These are phyloP conservation scores for Trichopria drosophilae DNA, from an alignment of 2,888 invertebrate species.

Conservation along the genomic window DNA sequence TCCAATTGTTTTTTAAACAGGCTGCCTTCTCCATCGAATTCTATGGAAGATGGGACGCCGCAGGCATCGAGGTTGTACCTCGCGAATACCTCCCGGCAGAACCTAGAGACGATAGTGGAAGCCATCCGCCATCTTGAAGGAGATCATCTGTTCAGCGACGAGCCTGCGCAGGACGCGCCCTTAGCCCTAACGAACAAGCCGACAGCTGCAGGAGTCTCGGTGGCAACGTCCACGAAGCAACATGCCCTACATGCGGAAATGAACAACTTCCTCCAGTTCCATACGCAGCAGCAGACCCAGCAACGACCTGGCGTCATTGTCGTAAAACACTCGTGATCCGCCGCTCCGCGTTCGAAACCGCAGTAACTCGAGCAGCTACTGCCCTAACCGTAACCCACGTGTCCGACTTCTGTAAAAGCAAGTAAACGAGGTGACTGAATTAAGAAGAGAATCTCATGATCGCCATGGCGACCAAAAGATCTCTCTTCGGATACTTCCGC, in stretches of 20 bases:
- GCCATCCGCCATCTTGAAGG: conserved; percentile 98
- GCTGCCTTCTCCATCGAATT: conserved; percentile 63
- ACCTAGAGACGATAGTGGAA: conserved; percentile 96
- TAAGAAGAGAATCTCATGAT: conserved; percentile 4
- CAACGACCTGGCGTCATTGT: conserved; percentile 89
- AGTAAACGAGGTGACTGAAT: conserved; percentile 15
- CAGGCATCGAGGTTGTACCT: conserved; percentile 62
- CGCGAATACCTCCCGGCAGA: conserved; percentile 83
- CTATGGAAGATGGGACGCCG: conserved; percentile 59
- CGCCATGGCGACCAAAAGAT: no score
- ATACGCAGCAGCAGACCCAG: conserved; percentile 59
- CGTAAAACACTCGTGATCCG: conserved; percentile 73
- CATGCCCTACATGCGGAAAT: conserved; percentile 64
- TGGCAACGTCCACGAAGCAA: conserved; percentile 65
- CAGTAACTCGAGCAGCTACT: conserved; percentile 25
- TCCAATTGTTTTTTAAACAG: no score
- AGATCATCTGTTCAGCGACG: conserved; percentile 87
- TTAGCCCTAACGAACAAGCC: conserved; percentile 55
- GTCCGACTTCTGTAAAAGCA: not conserved
- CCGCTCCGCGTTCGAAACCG: conserved; percentile 43
- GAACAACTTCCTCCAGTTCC: conserved; percentile 67
- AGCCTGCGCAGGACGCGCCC: conserved; percentile 59
- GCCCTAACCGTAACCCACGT: not conserved
- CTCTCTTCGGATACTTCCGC: no score
- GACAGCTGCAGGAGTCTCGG: conserved; percentile 40